Conservation (phyloP, 1,140 invertebrate species). For the Oreohelix idahoensis region DNA sequence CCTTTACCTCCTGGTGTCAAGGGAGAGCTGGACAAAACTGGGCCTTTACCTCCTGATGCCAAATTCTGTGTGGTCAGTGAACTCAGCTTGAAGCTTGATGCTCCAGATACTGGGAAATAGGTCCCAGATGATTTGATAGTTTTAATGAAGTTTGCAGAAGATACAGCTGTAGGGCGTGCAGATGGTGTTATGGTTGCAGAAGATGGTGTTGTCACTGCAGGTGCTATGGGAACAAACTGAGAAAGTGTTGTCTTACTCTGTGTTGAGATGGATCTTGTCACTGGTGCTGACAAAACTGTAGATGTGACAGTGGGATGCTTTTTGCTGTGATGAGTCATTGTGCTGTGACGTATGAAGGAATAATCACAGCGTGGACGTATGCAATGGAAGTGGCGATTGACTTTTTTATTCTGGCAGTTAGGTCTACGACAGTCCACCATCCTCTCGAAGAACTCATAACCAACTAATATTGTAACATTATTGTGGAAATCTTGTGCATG, state of each 20-base stretch:
- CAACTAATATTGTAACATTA: slow-evolving; percentile 86
- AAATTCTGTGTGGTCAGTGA: background rate
- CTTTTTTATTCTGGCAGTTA: slow-evolving; percentile 81
- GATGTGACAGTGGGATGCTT: slow-evolving; percentile 67
- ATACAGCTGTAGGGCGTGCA: too few species aligned
- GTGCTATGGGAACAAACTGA: slow-evolving; percentile 48
- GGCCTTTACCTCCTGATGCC: background rate
- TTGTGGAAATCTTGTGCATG: slow-evolving; percentile 89
- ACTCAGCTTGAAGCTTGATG: background rate
- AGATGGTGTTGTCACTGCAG: slow-evolving; percentile 16
- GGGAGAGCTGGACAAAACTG: background rate
- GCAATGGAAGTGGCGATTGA: slow-evolving; percentile 86
- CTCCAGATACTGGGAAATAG: slow-evolving; percentile 87
- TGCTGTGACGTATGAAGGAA: slow-evolving; percentile 80
- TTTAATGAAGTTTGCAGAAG: slow-evolving; percentile 31
- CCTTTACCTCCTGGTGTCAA: too few species aligned
- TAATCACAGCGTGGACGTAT: slow-evolving; percentile 82
- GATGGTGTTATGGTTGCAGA: too few species aligned
- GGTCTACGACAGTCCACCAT: slow-evolving; percentile 83
- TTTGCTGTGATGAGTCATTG: slow-evolving; percentile 83
- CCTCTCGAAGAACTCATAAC: slow-evolving; percentile 86
- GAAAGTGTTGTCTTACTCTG: background rate
- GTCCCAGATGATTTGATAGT: slow-evolving; percentile 90
- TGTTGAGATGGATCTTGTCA: background rate
- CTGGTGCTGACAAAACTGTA: slow-evolving; percentile 19